phyloP scores from a whole-genome alignment of 2,888 invertebrate genomes.

The Creontiades dilutus region DNA sequence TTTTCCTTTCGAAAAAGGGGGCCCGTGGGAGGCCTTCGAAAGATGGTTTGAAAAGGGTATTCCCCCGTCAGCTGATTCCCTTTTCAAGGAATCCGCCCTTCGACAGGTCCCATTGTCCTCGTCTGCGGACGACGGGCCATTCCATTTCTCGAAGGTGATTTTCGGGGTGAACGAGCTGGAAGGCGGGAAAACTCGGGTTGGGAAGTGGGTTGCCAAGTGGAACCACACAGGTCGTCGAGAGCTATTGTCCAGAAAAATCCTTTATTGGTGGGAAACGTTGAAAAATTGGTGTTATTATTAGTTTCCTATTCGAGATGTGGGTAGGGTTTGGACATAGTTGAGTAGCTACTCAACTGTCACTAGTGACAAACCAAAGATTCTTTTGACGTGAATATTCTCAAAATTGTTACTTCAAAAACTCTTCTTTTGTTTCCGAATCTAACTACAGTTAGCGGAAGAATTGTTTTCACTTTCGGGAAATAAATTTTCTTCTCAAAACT shows the following conservation, averaged over 20 bases:
- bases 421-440: too few species aligned
- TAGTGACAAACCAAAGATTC: too few species aligned
- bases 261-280: not conserved
- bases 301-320: too few species aligned
- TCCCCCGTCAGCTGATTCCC: conserved; percentile 9
- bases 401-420: too few species aligned
- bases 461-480: too few species aligned
- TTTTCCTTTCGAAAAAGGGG: not conserved
- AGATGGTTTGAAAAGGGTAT: not conserved
- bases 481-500: too few species aligned
- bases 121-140: not conserved
- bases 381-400: too few species aligned
- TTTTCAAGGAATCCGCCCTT: not conserved
- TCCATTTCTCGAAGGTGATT: not conserved
- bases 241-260: not conserved
- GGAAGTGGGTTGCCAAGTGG: not conserved
- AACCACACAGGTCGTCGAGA: not conserved
- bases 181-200: not conserved
- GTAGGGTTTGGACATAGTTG: too few species aligned
- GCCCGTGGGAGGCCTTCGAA: not conserved
- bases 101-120: conserved; percentile 3
- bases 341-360: too few species aligned
- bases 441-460: too few species aligned
- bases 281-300: not conserved
- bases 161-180: not conserved